These are phyloP conservation scores for Dicyrtoma fusca DNA, from an alignment of 2,888 invertebrate genomes.

Conservation along the genomic window DNA sequence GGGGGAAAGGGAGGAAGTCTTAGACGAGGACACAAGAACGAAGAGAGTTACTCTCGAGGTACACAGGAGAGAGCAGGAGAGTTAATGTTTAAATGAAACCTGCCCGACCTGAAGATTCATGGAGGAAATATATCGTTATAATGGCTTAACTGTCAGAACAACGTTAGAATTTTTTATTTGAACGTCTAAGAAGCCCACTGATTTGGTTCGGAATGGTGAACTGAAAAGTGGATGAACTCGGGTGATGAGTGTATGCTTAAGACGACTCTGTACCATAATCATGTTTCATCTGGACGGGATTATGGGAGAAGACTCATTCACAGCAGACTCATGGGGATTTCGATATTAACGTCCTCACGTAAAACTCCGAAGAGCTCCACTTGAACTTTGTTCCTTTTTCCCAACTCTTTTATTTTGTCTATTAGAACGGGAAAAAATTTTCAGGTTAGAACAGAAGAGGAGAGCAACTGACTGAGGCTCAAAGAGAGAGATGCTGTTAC, in stretches of 20 bases:
- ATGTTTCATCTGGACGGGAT: conserved; percentile 35
- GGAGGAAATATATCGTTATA: conserved; percentile 31
- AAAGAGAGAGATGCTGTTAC: conserved; percentile 2
- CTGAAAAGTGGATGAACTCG: conserved; percentile 34
- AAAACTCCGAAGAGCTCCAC: conserved; percentile 18
- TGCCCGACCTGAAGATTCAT: conserved; percentile 34
- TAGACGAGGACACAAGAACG: background rate
- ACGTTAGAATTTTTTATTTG: conserved; percentile 34
- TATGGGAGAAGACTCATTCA: conserved; percentile 23
- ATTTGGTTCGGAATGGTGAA: conserved; percentile 34
- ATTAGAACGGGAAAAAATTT: background rate
- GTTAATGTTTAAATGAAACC: conserved; percentile 28
- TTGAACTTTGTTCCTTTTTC: conserved; percentile 8
- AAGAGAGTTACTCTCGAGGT: background rate
- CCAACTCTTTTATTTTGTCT: background rate
- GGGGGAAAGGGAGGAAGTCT: background rate
- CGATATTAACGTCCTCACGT: conserved; percentile 29
- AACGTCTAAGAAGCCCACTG: conserved; percentile 31
- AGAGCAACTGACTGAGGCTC: no score
- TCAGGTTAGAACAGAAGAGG: no score
- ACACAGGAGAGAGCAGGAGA: background rate
- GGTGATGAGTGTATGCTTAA: conserved; percentile 29
- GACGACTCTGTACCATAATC: conserved; percentile 31
- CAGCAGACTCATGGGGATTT: conserved; percentile 30
- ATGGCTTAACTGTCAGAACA: conserved; percentile 34